Percentiles rank a stretch among this genome's conserved stretches.
These are phyloP conservation scores for Ochlodes sylvanus DNA, from an alignment of 2,888 invertebrate species.

Conservation along the genomic window DNA sequence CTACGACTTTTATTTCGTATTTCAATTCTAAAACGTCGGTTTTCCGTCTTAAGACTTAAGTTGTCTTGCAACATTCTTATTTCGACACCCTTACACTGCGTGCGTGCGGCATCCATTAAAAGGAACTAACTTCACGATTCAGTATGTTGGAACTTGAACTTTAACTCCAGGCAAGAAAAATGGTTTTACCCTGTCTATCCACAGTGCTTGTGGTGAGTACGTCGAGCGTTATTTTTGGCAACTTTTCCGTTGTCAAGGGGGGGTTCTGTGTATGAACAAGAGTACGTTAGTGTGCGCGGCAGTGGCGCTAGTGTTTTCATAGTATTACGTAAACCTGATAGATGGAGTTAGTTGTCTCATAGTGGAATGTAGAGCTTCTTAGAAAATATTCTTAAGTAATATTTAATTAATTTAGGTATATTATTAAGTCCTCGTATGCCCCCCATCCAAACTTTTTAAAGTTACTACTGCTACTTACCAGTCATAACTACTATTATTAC, in stretches of 20 bases:
- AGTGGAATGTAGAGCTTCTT: too few relatives aligned
- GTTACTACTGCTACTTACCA: too few relatives aligned
- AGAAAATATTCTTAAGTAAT: too few relatives aligned
- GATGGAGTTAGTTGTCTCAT: slow-evolving; percentile 63
- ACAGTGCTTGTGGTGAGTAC: slow-evolving; percentile 47
- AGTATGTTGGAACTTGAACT: slow-evolving; percentile 44
- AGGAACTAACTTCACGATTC: not conserved
- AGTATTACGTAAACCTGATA: slow-evolving; percentile 55
- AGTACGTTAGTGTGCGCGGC: slow-evolving; percentile 52
- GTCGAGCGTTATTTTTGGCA: slow-evolving; percentile 61
- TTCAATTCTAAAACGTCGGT: slow-evolving; percentile 27
- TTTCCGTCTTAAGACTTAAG: slow-evolving; percentile 8
- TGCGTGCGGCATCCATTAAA: not conserved
- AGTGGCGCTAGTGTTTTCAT: slow-evolving; percentile 74
- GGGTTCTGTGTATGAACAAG: slow-evolving; percentile 62
- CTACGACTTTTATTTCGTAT: slow-evolving; percentile 6
- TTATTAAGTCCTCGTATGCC: too few relatives aligned
- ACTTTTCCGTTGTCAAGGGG: slow-evolving; percentile 64
- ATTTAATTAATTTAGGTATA: too few relatives aligned
- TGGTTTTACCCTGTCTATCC: slow-evolving; percentile 40
- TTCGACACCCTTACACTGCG: not conserved
- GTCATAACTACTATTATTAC: too few relatives aligned
- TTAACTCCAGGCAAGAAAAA: accelerated
- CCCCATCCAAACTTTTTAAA: too few relatives aligned
- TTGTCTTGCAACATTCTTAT: slow-evolving; percentile 27